A percentile compares a stretch with the other conserved stretches of the same genome.
Conservation (phyloP, 2,888 invertebrate species). For the Microchrysa polita region DNA sequence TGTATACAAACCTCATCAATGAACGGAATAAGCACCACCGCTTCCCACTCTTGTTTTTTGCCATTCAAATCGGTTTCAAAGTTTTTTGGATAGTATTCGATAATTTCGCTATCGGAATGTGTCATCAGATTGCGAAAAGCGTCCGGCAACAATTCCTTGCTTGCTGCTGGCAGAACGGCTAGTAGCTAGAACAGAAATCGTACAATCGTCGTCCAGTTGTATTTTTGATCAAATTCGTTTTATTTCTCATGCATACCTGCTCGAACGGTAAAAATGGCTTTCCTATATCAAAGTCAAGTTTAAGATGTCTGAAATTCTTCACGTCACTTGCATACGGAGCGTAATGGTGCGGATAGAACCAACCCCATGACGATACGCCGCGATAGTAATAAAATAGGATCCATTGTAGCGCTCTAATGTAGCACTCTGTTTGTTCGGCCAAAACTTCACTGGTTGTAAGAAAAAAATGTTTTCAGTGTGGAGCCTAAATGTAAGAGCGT, state of each 20-base stretch:
- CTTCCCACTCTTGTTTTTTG: conserved; percentile 96
- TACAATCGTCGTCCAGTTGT: conserved; percentile 12
- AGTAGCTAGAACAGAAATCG: conserved; percentile 69
- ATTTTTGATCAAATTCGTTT: background rate
- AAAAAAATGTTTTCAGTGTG: background rate
- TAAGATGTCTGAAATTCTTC: conserved; percentile 78
- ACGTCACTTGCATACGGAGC: conserved; percentile 96
- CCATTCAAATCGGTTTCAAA: conserved; percentile 96
- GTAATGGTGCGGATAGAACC: conserved; percentile 98
- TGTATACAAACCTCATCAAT: conserved; percentile 77
- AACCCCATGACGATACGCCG: conserved; percentile 97
- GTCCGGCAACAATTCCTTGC: conserved; percentile 78
- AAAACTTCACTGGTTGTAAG: conserved; percentile 74
- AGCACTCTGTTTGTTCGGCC: conserved; percentile 84
- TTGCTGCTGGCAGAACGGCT: conserved; percentile 89
- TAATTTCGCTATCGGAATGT: conserved; percentile 76
- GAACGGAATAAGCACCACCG: conserved; percentile 91
- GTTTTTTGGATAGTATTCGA: conserved; percentile 90
- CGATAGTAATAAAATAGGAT: conserved; percentile 95
- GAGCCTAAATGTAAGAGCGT: too few relatives aligned
- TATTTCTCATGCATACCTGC: conserved; percentile 75
- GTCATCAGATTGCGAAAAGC: conserved; percentile 84
- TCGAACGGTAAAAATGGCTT: conserved; percentile 93
- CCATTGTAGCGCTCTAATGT: conserved; percentile 96
- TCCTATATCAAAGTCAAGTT: conserved; percentile 84